Percentiles rank a stretch among this genome's conserved stretches.
Conservation (phyloP, 2,113 vertebrate species). For the Gnathonemus longibarbis region DNA sequence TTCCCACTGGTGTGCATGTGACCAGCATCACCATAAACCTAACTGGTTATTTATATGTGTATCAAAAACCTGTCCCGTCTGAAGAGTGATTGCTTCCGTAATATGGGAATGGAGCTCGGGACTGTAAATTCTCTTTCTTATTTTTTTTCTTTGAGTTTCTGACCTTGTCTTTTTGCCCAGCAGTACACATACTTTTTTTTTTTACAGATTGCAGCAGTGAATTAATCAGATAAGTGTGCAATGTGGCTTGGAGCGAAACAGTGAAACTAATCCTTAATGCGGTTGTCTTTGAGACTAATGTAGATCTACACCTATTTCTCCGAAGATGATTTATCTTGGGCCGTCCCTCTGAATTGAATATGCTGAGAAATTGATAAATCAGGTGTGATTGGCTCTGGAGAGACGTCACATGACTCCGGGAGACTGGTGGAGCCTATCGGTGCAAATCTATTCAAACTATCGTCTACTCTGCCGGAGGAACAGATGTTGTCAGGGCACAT, state of each 20-base stretch:
- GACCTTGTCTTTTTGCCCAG: constrained; percentile 4
- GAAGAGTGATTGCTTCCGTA: constrained; percentile 20
- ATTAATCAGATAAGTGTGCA: constrained; percentile 33
- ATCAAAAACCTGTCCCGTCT: constrained; percentile 21
- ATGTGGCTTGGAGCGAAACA: constrained; percentile 34
- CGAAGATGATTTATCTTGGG: constrained; percentile 53
- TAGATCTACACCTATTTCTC: constrained; percentile 43
- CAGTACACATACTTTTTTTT: constrained; percentile 17
- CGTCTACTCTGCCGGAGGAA: constrained; percentile 33
- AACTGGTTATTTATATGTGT: neutral
- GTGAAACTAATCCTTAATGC: constrained; percentile 43
- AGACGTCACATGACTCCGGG: constrained; percentile 32
- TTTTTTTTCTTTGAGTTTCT: constrained; percentile 24
- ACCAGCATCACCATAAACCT: neutral
- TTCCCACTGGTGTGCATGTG: neutral
- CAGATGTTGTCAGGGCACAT: constrained; percentile 20
- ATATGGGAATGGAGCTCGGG: constrained; percentile 16
- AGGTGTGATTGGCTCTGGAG: constrained; percentile 46
- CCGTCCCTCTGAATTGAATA: constrained; percentile 38
- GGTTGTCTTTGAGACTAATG: constrained; percentile 42
- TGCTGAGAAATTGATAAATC: constrained; percentile 59
- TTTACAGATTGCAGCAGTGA: constrained; percentile 36
- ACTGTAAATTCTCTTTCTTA: constrained; percentile 21
- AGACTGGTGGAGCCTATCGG: constrained; percentile 36
- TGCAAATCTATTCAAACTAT: constrained; percentile 44